Evolutionary conservation across 1,140 invertebrate species (phyloP).

Genomic region (Catajapyx aquilonaris): DNA sequence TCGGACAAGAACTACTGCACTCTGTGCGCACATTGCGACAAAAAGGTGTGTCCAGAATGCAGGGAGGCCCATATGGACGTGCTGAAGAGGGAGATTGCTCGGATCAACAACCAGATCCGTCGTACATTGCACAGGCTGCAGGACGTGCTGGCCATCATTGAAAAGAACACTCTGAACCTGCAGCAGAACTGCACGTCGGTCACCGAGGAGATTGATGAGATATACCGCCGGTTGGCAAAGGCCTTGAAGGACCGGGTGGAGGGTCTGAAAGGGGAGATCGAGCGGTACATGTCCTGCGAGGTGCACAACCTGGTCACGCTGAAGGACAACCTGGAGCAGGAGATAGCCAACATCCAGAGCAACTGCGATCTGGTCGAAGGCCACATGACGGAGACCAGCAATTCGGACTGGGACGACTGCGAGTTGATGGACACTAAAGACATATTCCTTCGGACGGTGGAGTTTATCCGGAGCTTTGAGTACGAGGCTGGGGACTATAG

Average conservation of each 20-base stretch:
- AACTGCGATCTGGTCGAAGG: slow-evolving; percentile 94
- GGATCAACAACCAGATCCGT: slow-evolving; percentile 76
- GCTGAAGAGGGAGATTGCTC: slow-evolving; percentile 70
- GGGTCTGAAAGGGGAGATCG: slow-evolving; percentile 65
- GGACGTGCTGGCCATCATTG: slow-evolving; percentile 58
- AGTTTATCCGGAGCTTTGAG: slow-evolving; percentile 83
- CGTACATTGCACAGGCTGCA: slow-evolving; percentile 65
- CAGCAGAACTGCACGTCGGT: slow-evolving; percentile 68
- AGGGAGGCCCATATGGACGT: slow-evolving; percentile 88
- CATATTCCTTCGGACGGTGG: slow-evolving; percentile 79
- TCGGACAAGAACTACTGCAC: slow-evolving; percentile 71
- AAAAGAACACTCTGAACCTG: slow-evolving; percentile 62
- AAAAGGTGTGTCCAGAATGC: slow-evolving; percentile 74
- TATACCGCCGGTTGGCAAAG: slow-evolving; percentile 67
- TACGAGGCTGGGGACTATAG: slow-evolving; percentile 76
- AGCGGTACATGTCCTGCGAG: slow-evolving; percentile 66
- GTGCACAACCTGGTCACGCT: slow-evolving; percentile 55
- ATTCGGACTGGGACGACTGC: slow-evolving; percentile 61
- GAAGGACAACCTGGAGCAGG: slow-evolving; percentile 81
- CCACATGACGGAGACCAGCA: slow-evolving; percentile 55
- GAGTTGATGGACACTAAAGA: slow-evolving; percentile 85
- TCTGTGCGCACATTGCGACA: slow-evolving; percentile 78
- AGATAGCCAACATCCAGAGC: slow-evolving; percentile 77
- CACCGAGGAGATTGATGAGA: slow-evolving; percentile 79
- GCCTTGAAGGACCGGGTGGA: slow-evolving; percentile 81